Evolutionary conservation across 2,888 invertebrate genomes (phyloP), one percentile per base, ranked within the genome.

Genomic region (Kuschelorhynchus macadamiae): DNA sequence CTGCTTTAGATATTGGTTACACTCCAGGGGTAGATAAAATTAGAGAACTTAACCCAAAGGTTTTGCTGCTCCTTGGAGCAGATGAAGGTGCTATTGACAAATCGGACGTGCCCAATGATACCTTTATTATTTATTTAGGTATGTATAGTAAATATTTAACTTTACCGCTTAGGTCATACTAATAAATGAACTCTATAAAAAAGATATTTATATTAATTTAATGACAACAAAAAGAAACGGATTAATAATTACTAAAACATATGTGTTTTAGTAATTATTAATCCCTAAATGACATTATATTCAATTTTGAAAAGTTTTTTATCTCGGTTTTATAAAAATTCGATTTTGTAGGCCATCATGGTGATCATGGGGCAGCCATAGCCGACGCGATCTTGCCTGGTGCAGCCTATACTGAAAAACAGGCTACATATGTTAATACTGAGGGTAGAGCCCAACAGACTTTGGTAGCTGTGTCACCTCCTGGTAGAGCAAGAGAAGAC

Each of bases 361-460:
- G 99, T 67, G 99, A 99, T 84, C 87, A 85, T 66, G 98, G 98
- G 57, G 99, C 98, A 0, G 84, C 89, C 39, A 91, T 96, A 72
- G 98, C 99, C 33, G 97, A 99, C 85, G 90, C 95, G 1, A 89
- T 99, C 65, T 85, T 99, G 9, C 97, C 99, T 1, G 96, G 98
- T 69, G 96, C 97, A 4, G 98, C 99, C 0, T 99, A 98, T 85
- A 99, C 99, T 0, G 99, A 99, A 87, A 99, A 99, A 85, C 92
- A 94, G 81, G 97, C 90, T n/a, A 97, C 95, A 0, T 99, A 94
- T 84, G 97, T 97, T 0, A 99, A 99, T 85, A 98, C 96, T 0
- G 99, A 99, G 87, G 99, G 99, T 0, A 89, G 98, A 72, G 90
- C 97, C 32, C 98, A 98, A 84, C 92, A 95, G 85, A 95, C 97